Percentiles rank a stretch among this genome's conserved stretches.
phyloP scores from a whole-genome alignment of 2,888 invertebrate genomes.

The Drosophila phalerata region DNA sequence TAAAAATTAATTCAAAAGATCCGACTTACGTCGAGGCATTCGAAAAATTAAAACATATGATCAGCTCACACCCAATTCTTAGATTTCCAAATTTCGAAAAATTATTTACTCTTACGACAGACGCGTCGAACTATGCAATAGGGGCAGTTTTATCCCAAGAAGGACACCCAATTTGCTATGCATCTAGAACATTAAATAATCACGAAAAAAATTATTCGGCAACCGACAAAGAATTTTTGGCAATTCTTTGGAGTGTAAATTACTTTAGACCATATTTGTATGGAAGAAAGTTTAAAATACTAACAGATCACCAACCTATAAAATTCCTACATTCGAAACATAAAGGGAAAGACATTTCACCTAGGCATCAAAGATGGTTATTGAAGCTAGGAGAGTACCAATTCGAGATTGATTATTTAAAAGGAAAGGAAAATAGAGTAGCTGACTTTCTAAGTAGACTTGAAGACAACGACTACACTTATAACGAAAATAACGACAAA shows the following conservation, averaged over 20 bases:
- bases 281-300: too few species aligned
- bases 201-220: background rate
- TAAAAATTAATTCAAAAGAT: constrained; percentile 1
- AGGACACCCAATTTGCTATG: constrained; percentile 31
- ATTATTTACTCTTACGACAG: constrained; percentile 18
- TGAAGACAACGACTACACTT: background rate
- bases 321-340: too few species aligned
- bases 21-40: constrained; percentile 31
- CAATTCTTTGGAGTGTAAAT: too few species aligned
- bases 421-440: constrained; percentile 3
- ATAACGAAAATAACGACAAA: background rate
- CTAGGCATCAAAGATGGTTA: background rate
- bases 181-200: constrained; percentile 27
- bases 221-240: too few species aligned
- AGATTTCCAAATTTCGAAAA: constrained; percentile 20
- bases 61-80: constrained; percentile 24
- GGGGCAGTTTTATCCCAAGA: constrained; percentile 24
- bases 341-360: background rate
- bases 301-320: too few species aligned
- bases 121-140: constrained; percentile 17
- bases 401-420: constrained; percentile 1
- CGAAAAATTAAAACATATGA: constrained; percentile 32
- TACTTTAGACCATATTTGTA: too few species aligned
- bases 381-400: background rate
- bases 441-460: constrained; percentile 1